Evolutionary conservation across 2,113 vertebrate genomes (phyloP), one percentile per base, ranked within the genome.

Genomic region (Martes martes): DNA sequence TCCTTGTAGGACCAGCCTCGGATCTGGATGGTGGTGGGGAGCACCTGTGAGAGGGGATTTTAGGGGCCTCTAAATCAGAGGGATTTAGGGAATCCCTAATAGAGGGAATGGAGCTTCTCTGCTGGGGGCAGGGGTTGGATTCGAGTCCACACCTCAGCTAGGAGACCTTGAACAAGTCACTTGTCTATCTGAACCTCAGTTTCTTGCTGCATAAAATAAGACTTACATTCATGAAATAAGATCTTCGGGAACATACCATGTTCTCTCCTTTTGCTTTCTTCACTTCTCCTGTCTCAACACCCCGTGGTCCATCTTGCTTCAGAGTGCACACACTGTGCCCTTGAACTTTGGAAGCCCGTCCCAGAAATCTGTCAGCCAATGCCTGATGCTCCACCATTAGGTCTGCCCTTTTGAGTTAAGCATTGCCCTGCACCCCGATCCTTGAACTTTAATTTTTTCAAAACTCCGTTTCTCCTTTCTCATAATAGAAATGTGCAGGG

Each of bases 241-340:
- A 16, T 39, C 2, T 0, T 10, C 19, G 31, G n/a, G 5, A 50
- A 19, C 0, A 1, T 4, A 26, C 24, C 19, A 0, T 15, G 61
- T 31, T 87, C 65, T 71, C 39, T 87, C 42, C 26, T 11, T 61
- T 61, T 52, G 59, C 52, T 81, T 82, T 36, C 65, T 52, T 84
- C n/a, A 39, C n/a, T 31, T 63, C 50, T 61, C 47, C 18, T 65
- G 16, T 69, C 67, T 89, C 79, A 47, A 71, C 4, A 71, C 31
- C 55, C 31, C 11, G 7, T 0, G 6, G 71, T 45, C 65, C 65
- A 11, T 71, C 36, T 61, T 18, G 74, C 31, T 36, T 92, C 84
- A 76, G 16, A 74, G 83, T 61, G 24, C 33, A 21, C 7, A 3
- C 4, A 11, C 18, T 9, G 14, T 50, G 36, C 94, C 6, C 45